Percentiles rank a stretch among this genome's conserved stretches.
Conservation (phyloP, 2,888 invertebrate genomes). For the Agonopterix subpropinquella region DNA sequence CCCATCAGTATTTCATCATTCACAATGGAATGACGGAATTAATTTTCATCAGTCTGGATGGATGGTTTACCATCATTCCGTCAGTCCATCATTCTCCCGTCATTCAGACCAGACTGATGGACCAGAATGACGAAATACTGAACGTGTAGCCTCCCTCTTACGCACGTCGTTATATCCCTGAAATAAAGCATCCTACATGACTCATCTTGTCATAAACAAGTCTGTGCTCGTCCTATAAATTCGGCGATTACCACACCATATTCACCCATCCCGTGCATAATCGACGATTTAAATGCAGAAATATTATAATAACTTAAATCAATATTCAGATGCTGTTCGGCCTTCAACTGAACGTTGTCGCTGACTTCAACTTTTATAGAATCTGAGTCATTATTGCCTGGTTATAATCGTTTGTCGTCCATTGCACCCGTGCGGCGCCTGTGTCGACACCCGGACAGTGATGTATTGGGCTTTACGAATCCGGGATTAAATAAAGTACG, state of each 20-base stretch:
- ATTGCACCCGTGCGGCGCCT: constrained; percentile 25
- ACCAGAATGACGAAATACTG: too few relatives aligned
- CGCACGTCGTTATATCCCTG: too few relatives aligned
- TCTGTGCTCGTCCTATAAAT: too few relatives aligned
- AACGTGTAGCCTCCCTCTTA: too few relatives aligned
- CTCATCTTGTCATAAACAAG: too few relatives aligned
- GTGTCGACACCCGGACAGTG: not conserved
- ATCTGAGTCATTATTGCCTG: constrained; percentile 16
- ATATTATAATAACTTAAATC: constrained; percentile 9
- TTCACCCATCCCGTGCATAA: constrained; percentile 2
- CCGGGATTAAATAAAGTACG: not conserved
- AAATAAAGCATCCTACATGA: too few relatives aligned
- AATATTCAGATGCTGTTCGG: constrained; percentile 3
- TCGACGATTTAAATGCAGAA: constrained; percentile 8
- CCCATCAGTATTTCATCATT: too few relatives aligned
- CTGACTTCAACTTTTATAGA: constrained; percentile 5
- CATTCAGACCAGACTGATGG: too few relatives aligned
- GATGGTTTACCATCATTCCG: too few relatives aligned
- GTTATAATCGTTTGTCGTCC: constrained; percentile 22
- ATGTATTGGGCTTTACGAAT: not conserved
- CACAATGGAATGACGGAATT: too few relatives aligned
- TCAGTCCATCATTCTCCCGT: too few relatives aligned
- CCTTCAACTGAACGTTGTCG: constrained; percentile 4
- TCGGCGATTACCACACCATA: not conserved
- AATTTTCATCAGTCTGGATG: too few relatives aligned